phyloP scores from a whole-genome alignment of 2,888 invertebrate species.

The Bugula neritina region DNA sequence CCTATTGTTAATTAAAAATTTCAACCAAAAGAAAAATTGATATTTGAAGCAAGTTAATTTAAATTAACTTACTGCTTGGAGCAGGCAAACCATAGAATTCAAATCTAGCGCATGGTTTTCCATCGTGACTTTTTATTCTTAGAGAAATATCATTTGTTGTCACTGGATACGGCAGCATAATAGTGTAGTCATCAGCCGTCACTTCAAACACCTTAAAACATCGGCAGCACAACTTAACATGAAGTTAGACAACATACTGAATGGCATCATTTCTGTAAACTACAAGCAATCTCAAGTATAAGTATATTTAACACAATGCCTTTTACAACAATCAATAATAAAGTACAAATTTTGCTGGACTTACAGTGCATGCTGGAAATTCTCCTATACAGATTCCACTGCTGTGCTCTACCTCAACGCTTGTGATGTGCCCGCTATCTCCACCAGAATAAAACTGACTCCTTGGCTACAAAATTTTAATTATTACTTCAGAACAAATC shows the following conservation, averaged over 20 bases:
- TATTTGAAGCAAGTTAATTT: no score
- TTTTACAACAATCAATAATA: no score
- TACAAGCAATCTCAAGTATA: no score
- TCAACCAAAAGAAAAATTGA: no score
- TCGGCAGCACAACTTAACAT: no score
- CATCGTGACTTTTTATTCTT: not conserved
- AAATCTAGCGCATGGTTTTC: slow-evolving; percentile 12
- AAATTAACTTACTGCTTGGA: no score
- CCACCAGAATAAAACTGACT: not conserved
- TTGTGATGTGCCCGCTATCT: not conserved
- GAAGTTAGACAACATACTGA: no score
- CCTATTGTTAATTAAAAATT: no score
- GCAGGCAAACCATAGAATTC: slow-evolving; percentile 2
- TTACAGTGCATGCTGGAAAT: not conserved
- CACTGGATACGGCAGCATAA: not conserved
- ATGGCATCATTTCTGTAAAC: no score
- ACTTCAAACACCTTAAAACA: slow-evolving; percentile 24
- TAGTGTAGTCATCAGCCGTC: not conserved
- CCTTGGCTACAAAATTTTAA: slow-evolving; percentile 1
- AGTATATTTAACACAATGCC: no score
- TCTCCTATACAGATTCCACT: not conserved
- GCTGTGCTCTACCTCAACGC: not conserved
- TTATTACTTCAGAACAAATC: no score
- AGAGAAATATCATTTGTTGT: not conserved
- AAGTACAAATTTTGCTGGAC: no score